Conservation (phyloP, 2,888 invertebrate species). For the Cerceris ruficornis region DNA sequence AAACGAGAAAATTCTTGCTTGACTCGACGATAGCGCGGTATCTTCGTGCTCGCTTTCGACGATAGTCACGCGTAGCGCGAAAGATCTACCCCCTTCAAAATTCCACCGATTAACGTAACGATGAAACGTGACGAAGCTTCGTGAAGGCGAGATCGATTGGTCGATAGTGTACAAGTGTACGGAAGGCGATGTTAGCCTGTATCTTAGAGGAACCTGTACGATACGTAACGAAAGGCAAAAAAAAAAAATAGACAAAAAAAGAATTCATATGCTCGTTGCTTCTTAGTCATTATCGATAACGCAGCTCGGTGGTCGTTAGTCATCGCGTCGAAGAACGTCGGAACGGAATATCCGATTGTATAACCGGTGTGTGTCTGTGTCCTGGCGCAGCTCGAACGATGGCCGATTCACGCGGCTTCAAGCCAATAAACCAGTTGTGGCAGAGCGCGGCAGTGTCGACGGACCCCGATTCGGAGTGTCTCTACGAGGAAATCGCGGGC, state of each 20-base stretch:
- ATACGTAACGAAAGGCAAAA: too few relatives aligned
- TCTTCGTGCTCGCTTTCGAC: neutral
- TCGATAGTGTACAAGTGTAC: neutral
- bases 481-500: slow-evolving; percentile 80
- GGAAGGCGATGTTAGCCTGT: neutral
- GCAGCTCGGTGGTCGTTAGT: neutral
- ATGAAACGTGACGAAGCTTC: too few relatives aligned
- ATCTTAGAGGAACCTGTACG: neutral
- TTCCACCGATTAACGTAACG: too few relatives aligned
- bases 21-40: neutral
- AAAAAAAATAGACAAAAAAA: too few relatives aligned
- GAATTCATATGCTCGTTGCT: too few relatives aligned
- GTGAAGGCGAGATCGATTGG: neutral
- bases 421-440: slow-evolving; percentile 81
- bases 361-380: slow-evolving; percentile 55
- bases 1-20: neutral
- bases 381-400: slow-evolving; percentile 76
- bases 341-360: slow-evolving; percentile 20
- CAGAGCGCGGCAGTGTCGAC: slow-evolving; percentile 76
- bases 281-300: too few relatives aligned
- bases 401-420: slow-evolving; percentile 81
- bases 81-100: neutral
- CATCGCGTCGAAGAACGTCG: neutral
- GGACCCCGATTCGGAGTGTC: slow-evolving; percentile 80
- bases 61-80: neutral